Conservation (phyloP, 2,888 invertebrate species). For the Drosophila meridionalis region DNA sequence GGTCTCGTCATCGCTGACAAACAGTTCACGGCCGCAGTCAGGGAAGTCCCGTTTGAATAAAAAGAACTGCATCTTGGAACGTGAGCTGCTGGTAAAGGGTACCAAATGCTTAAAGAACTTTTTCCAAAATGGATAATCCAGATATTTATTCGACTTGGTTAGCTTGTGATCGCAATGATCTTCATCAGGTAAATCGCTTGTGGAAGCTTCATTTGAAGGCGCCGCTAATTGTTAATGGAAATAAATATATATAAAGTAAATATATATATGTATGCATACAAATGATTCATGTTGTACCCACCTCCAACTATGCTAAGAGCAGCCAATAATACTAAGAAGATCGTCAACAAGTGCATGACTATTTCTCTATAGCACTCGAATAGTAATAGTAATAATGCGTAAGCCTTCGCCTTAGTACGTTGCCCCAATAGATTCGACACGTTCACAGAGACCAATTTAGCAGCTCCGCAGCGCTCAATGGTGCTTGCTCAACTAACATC, state of each 20-base stretch:
- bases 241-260: background rate
- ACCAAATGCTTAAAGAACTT: slow-evolving; percentile 80
- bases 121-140: slow-evolving; percentile 80
- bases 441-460: slow-evolving; percentile 22
- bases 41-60: slow-evolving; percentile 82
- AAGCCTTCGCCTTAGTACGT: slow-evolving; percentile 32
- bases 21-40: slow-evolving; percentile 81
- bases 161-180: slow-evolving; percentile 75
- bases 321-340: slow-evolving; percentile 2
- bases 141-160: slow-evolving; percentile 65
- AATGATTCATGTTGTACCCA: background rate
- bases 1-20: slow-evolving; percentile 70
- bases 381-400: slow-evolving; percentile 21
- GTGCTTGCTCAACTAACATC: slow-evolving; percentile 62
- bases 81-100: slow-evolving; percentile 72
- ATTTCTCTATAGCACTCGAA: slow-evolving; percentile 6
- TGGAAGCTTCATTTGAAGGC: slow-evolving; percentile 30
- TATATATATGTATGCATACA: background rate
- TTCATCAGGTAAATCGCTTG: slow-evolving; percentile 29
- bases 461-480: slow-evolving; percentile 65
- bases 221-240: slow-evolving; percentile 24
- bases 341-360: slow-evolving; percentile 18
- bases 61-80: slow-evolving; percentile 82
- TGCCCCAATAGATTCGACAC: slow-evolving; percentile 26
- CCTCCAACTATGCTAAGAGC: slow-evolving; percentile 27